phyloP scores from a whole-genome alignment of 2,113 vertebrate species.

The Dinomys branickii region DNA sequence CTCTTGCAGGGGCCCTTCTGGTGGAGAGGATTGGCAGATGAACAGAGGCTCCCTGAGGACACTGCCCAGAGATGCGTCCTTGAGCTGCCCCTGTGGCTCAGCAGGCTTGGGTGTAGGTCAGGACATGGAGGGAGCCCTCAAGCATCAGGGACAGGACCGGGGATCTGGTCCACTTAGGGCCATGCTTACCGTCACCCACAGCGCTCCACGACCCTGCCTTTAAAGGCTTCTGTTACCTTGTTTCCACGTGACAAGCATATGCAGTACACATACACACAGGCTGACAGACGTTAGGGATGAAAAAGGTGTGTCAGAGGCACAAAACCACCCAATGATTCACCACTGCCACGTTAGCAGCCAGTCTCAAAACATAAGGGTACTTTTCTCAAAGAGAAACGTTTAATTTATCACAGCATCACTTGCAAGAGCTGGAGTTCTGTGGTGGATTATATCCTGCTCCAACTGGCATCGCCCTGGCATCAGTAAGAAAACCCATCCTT shows the following conservation, averaged over 20 bases:
- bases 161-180: neutral
- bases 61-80: neutral
- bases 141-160: no score
- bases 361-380: accelerated
- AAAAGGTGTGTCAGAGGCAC: neutral
- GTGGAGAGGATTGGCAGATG: neutral
- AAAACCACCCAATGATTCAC: no score
- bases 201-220: neutral
- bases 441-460: neutral
- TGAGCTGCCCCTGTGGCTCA: no score
- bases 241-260: neutral
- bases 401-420: accelerated
- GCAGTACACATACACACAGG: neutral
- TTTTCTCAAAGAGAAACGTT: neutral
- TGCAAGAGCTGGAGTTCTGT: neutral
- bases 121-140: accelerated
- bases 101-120: no score
- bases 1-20: neutral
- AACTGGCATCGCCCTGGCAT: no score
- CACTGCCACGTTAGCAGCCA: accelerated
- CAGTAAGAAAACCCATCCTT: neutral
- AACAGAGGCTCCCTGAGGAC: neutral
- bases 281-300: neutral
- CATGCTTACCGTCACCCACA: neutral
- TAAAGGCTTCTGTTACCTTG: accelerated